phyloP scores from a whole-genome alignment of 2,888 invertebrate species.

The Eupeodes luniger region DNA sequence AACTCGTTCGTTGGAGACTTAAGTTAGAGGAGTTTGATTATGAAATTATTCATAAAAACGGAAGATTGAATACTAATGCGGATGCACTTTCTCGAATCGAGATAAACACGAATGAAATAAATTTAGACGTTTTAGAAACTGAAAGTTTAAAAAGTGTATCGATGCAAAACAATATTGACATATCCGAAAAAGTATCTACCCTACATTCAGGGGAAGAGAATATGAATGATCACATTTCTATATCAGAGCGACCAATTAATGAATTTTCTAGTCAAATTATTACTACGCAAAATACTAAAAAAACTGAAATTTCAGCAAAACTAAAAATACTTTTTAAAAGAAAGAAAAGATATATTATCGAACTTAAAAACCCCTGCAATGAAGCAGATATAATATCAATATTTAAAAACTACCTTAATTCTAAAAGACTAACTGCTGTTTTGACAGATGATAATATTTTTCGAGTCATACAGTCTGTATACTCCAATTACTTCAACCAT shows the following conservation, averaged over 20 bases:
- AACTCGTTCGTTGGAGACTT: no score
- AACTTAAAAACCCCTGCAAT: no score
- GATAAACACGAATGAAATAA: background rate
- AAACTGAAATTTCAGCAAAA: slow-evolving; percentile 2
- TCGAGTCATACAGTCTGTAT: no score
- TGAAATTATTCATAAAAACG: slow-evolving; percentile 27
- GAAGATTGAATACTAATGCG: background rate
- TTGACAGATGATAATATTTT: no score
- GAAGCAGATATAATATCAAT: no score
- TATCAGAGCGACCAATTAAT: slow-evolving; percentile 21
- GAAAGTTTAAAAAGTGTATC: background rate
- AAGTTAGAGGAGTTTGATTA: slow-evolving; percentile 12
- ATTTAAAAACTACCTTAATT: no score
- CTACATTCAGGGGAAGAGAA: slow-evolving; percentile 2
- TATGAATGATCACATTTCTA: background rate
- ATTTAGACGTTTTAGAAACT: background rate
- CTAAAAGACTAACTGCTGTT: no score
- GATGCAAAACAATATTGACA: background rate
- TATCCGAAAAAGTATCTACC: background rate
- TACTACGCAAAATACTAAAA: slow-evolving; percentile 8
- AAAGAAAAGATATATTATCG: slow-evolving; percentile 1
- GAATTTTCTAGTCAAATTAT: slow-evolving; percentile 36
- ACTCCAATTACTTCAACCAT: no score
- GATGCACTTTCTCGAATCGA: slow-evolving; percentile 6
- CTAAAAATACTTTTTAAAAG: slow-evolving; percentile 25